phyloP scores from a whole-genome alignment of 53 echinoderm and acorn worm genomes.

The Mesocentrotus franciscanus region DNA sequence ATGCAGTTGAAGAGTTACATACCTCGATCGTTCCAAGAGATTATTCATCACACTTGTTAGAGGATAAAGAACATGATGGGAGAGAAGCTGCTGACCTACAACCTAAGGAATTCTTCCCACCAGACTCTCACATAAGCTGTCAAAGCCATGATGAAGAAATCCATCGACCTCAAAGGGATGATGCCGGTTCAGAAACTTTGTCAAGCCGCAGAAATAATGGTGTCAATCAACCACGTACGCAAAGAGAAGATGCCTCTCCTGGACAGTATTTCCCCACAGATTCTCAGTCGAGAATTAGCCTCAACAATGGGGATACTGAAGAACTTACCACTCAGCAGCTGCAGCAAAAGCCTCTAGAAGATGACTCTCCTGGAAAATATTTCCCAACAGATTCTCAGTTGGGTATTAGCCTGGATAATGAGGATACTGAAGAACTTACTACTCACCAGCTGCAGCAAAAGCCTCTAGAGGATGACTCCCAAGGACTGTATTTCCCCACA shows the following conservation, averaged over 20 bases:
- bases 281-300: slow-evolving; percentile 4
- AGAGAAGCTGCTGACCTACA: not conserved
- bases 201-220: not conserved
- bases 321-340: not conserved
- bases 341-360: too few species aligned
- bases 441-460: too few species aligned
- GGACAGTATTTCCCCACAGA: slow-evolving; percentile 1
- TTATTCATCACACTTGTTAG: too few species aligned
- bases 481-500: not conserved
- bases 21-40: too few species aligned
- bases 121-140: too few species aligned
- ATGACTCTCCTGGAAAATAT: too few species aligned
- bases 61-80: not conserved
- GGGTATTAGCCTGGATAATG: too few species aligned
- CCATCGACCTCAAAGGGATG: not conserved
- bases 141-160: not conserved
- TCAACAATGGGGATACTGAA: not conserved
- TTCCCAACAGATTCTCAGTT: too few species aligned
- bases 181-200: too few species aligned
- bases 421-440: too few species aligned
- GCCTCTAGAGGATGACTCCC: not conserved
- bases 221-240: not conserved
- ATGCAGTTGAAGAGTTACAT: not conserved
- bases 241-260: not conserved
- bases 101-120: too few species aligned